Evolutionary conservation across 37 sponge, comb jelly and placozoan genomes (phyloP), one percentile per base, ranked within the genome.

Genomic region (Chondrosia reniformis): DNA sequence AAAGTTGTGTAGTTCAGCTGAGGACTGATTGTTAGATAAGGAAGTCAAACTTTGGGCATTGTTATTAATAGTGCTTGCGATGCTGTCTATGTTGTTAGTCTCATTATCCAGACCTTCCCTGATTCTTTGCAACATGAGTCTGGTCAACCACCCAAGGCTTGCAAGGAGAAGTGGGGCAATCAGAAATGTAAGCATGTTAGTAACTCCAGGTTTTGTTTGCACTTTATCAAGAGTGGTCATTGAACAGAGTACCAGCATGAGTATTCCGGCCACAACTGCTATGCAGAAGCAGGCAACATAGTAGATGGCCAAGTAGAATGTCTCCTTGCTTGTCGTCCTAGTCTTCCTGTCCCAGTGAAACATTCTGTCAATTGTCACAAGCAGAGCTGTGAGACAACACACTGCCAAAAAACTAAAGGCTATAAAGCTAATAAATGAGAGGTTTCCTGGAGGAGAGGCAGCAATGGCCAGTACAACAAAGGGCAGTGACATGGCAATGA

Each of bases 151-250:
- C 6, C 72, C 72, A 38, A 69, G 32, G 72, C 31, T 17, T 9
- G 72, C 72, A 2, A 69, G 37, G 4, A 69, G 72, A 2, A 69
- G 72, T 38, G 72, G 72, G 41, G 72, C 72, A 69, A 39, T 69
- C 43, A 69, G 43, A 69, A 69, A 69, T 21, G 44, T 69, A 39
- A 69, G 39, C 72, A 69, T 69, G 36, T 69, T 69, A 8, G 72
- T 69, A 6, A 69, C 72, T 37, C 72, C 72, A 5, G 72, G 72
- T 24, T 69, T 69, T 1, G 72, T 69, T 37, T 69, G 72, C 4
- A 69, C 72, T 6, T 69, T 69, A 44, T 69, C 72, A 15, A 69
- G 43, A 4, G 42, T 44, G 10, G 72, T 37, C 72, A 69, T 69
- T 40, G 72, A 36, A 1, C 40, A 69, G 43, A 69, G 72, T 3